These are phyloP conservation scores for Drosophila ironensis DNA, from an alignment of 1,140 invertebrate genomes.

Conservation along the genomic window DNA sequence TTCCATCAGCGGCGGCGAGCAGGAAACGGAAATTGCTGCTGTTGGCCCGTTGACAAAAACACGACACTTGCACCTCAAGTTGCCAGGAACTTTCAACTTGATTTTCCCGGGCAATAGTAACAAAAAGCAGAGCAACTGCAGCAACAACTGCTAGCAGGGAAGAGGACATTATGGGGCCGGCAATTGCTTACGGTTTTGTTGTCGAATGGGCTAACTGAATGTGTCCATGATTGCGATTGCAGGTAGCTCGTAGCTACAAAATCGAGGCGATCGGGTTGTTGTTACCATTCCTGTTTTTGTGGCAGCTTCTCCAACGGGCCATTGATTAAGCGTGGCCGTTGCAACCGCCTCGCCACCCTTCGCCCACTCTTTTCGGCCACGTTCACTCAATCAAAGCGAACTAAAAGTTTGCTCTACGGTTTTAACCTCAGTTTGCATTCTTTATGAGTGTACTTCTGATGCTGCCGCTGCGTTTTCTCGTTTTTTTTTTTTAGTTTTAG, in stretches of 20 bases:
- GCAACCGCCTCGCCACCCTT: neutral
- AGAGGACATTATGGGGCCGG: conserved; percentile 57
- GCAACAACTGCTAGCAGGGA: neutral
- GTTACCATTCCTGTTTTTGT: conserved; percentile 27
- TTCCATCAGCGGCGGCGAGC: conserved; percentile 64
- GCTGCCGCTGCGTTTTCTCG: neutral
- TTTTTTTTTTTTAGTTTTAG: conserved; percentile 16
- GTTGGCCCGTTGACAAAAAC: conserved; percentile 79
- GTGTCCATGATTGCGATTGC: conserved; percentile 65
- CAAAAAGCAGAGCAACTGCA: conserved; percentile 1
- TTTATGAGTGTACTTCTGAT: conserved; percentile 40
- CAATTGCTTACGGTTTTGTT: conserved; percentile 66
- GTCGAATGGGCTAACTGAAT: conserved; percentile 45
- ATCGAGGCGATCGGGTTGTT: conserved; percentile 21
- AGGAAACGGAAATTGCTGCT: conserved; percentile 79
- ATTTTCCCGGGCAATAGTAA: conserved; percentile 43
- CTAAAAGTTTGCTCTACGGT: conserved; percentile 49
- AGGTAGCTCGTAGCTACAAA: neutral
- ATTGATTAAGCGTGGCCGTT: conserved; percentile 73
- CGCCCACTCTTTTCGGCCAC: conserved; percentile 8
- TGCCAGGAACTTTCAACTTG: conserved; percentile 75
- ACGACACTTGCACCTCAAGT: conserved; percentile 79
- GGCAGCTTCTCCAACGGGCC: conserved; percentile 62
- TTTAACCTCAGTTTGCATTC: conserved; percentile 61
- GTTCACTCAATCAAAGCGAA: conserved; percentile 56